These are phyloP conservation scores for Agonopterix subpropinquella DNA, from an alignment of 2,888 invertebrate species.

Conservation along the genomic window DNA sequence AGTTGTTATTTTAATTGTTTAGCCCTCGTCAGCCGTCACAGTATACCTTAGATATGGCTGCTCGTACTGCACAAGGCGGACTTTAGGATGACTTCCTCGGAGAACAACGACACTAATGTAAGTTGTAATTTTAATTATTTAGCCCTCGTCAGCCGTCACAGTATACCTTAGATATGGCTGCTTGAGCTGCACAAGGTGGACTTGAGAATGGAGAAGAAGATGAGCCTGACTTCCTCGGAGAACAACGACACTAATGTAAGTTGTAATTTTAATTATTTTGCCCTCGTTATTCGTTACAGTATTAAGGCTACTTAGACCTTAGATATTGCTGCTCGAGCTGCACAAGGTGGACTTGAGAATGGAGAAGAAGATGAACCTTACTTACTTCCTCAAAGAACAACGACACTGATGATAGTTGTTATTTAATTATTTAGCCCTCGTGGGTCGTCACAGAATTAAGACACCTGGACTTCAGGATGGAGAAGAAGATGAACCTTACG, in stretches of 20 bases:
- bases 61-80: conserved; percentile 93
- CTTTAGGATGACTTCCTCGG: conserved; percentile 69
- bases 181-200: conserved; percentile 93
- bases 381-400: conserved; percentile 40
- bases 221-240: conserved; percentile 53
- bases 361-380: conserved; percentile 68
- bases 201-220: conserved; percentile 75
- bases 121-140: background rate
- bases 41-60: conserved; percentile 82
- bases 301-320: too few species aligned
- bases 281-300: too few species aligned
- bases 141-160: background rate
- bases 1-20: background rate
- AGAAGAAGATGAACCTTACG: conserved; percentile 69
- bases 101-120: background rate
- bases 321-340: conserved; percentile 92
- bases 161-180: conserved; percentile 82
- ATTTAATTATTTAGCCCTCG: too few species aligned
- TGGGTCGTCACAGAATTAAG: too few species aligned
- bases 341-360: conserved; percentile 87
- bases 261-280: background rate
- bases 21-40: background rate
- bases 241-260: background rate
- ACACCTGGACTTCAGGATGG: conserved; percentile 78
- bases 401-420: background rate